Percentiles rank a stretch among this genome's conserved stretches.
Evolutionary conservation across 2,113 vertebrate species (phyloP).

Genomic region (Bettongia penicillata): DNA sequence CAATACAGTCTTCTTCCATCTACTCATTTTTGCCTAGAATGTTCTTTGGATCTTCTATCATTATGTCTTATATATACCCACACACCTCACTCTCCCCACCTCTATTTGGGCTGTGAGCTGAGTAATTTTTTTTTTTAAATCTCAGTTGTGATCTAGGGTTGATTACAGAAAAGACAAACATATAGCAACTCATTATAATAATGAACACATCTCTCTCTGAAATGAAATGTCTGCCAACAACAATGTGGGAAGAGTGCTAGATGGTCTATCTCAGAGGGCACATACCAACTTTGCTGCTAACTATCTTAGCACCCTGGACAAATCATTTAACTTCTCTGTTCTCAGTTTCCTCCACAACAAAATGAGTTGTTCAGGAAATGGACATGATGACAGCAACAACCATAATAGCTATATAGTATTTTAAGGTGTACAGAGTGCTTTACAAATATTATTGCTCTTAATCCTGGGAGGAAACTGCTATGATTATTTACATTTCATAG

Average conservation of each 20-base stretch:
- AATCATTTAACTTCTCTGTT: background rate
- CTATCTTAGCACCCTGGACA: background rate
- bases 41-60: background rate
- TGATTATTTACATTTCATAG: background rate
- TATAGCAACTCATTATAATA: background rate
- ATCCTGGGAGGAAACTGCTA: background rate
- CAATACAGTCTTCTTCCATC: background rate
- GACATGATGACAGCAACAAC: background rate
- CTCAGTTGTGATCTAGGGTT: background rate
- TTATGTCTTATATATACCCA: background rate
- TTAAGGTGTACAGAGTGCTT: background rate
- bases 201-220: background rate
- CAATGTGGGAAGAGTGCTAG: background rate
- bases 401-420: background rate
- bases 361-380: background rate
- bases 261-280: background rate
- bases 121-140: conserved; percentile 19
- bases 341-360: background rate
- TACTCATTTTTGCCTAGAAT: background rate
- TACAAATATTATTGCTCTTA: background rate
- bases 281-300: background rate
- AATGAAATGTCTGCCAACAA: background rate
- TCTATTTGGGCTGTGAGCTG: background rate
- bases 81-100: no score
- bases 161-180: conserved; percentile 9